phyloP scores from a whole-genome alignment of 2,797 vertebrate species.

The Anableps anableps region DNA sequence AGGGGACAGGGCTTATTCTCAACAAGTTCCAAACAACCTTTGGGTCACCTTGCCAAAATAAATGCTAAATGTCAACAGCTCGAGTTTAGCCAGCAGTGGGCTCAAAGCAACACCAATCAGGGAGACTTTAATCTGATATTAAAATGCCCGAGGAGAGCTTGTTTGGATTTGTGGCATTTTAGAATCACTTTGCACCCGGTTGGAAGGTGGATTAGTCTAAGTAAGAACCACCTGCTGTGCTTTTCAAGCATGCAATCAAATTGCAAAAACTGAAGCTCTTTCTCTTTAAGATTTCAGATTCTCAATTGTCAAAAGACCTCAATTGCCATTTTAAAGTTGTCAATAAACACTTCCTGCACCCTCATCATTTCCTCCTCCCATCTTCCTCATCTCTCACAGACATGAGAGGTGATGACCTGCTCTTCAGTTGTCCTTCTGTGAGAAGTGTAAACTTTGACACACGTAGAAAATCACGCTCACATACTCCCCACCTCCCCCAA shows the following conservation, averaged over 20 bases:
- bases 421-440: slow-evolving; percentile 69
- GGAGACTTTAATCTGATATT: slow-evolving; percentile 61
- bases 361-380: slow-evolving; percentile 19
- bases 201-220: slow-evolving; percentile 66
- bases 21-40: slow-evolving; percentile 77
- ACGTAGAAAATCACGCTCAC: slow-evolving; percentile 19
- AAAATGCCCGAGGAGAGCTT: slow-evolving; percentile 51
- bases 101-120: slow-evolving; percentile 57
- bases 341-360: slow-evolving; percentile 53
- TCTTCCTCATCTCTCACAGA: slow-evolving; percentile 41
- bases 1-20: slow-evolving; percentile 45
- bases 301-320: slow-evolving; percentile 43
- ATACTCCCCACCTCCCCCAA: slow-evolving; percentile 41
- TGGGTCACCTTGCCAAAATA: slow-evolving; percentile 77
- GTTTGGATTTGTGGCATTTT: slow-evolving; percentile 65
- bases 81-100: slow-evolving; percentile 51
- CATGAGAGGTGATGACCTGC: slow-evolving; percentile 66
- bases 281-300: slow-evolving; percentile 50
- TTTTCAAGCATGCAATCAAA: slow-evolving; percentile 31
- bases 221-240: slow-evolving; percentile 68
- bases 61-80: slow-evolving; percentile 77
- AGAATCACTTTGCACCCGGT: slow-evolving; percentile 63
- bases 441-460: slow-evolving; percentile 63
- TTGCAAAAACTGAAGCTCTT: slow-evolving; percentile 29
- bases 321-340: slow-evolving; percentile 62